Percentiles rank a stretch among this genome's conserved stretches.
These are phyloP conservation scores for Cynocephalus volans DNA, from an alignment of 2,113 vertebrate genomes.

Conservation along the genomic window DNA sequence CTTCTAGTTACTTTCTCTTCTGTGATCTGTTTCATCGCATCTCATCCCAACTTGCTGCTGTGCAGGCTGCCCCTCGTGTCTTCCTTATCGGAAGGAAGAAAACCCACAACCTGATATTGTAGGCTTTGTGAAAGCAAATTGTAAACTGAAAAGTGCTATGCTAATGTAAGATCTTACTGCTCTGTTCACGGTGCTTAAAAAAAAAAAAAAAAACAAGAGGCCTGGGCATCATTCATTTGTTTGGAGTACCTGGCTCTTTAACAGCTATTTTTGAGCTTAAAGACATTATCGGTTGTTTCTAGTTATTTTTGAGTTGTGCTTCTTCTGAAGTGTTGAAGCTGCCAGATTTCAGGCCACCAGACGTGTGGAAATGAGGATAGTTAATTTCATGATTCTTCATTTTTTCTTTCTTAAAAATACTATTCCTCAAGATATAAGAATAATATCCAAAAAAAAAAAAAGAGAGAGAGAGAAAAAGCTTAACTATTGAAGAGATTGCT, in stretches of 20 bases:
- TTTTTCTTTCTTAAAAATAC: constrained; percentile 52
- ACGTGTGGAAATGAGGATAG: background rate
- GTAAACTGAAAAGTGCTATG: background rate
- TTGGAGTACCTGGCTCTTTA: background rate
- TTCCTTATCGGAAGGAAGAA: background rate
- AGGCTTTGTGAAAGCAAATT: background rate
- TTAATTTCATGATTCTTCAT: constrained; percentile 4
- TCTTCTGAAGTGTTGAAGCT: constrained; percentile 10
- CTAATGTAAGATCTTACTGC: background rate
- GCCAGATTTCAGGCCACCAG: background rate
- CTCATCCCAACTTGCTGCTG: background rate
- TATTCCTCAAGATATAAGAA: background rate
- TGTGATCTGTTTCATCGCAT: background rate
- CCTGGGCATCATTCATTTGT: background rate
- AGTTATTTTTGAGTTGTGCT: constrained; percentile 15
- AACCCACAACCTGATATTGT: background rate
- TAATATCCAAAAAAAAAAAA: background rate
- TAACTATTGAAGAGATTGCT: background rate
- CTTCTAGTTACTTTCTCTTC: background rate
- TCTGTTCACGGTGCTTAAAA: background rate
- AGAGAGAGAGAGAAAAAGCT: background rate
- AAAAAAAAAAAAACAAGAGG: too few relatives aligned
- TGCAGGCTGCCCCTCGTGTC: background rate
- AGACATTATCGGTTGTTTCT: background rate
- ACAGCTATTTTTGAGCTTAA: constrained; percentile 5